Base-by-base conservation (phyloP, 2,888 invertebrate species). In the Leuctra nigra region DNA sequence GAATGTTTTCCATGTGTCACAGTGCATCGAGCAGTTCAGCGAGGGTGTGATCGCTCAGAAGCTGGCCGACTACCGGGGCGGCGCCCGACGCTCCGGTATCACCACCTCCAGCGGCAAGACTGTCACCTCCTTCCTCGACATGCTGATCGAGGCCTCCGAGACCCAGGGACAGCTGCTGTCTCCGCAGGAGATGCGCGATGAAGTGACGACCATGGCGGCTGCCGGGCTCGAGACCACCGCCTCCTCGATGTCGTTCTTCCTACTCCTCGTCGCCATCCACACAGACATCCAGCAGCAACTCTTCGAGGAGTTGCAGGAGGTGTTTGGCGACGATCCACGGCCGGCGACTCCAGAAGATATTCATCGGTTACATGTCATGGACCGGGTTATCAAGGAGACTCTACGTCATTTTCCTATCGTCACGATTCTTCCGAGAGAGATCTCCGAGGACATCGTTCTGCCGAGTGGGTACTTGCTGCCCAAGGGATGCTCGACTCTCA, bases 171-270 rank as follows among this genome's bases (percentile, higher is more conserved):
- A 48, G 33, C 35, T 46, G n/a, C 53, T 61, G 33, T 46, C 57
- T 2, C 44, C 44, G 1, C 46, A 58, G 16, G 61, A 59, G 23
- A 58, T 61, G 14, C 58, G 56, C 44, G 60, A 62, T 46, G 61
- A 62, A 53, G 53, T 60, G 1, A 57, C 58, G 2, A 63, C 63
- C 0, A 59, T 63, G 14, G 61, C 61, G 20, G 61, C 59, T 11
- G 61, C 59, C 14, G 63, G 63, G 11, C 59, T 60, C 35, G 63
- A 63, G 48, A 63, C 61, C 4, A 61, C 63, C 0, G 60, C 61
- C 1, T 53, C 58, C 9, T 29, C 54, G 0, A 53, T 54, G 20
- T 55, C 56, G 1, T 61, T 56, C 38, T 33, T 57, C 7, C 36
- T 62, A n/a, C 36, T 62, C 24, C 53, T 63, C 50, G 36, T 63